These are phyloP conservation scores for Drosophila obscura DNA, from an alignment of 1,140 invertebrate genomes.

Conservation along the genomic window DNA sequence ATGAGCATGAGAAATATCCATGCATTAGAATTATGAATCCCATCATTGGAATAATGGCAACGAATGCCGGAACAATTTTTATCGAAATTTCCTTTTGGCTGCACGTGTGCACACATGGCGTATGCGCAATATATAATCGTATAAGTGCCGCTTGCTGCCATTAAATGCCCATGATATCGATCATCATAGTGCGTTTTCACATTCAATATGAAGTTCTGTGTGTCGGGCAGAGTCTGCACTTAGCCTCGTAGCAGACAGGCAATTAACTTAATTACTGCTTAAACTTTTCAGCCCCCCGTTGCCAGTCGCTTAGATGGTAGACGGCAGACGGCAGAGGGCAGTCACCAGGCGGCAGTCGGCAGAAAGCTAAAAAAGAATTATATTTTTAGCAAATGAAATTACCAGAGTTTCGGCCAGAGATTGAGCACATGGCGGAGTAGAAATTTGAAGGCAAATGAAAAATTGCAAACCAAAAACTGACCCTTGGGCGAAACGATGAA, in stretches of 20 bases:
- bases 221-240: conserved; percentile 8
- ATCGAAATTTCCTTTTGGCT: conserved; percentile 48
- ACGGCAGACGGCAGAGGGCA: neutral
- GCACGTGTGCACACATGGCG: conserved; percentile 58
- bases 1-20: conserved; percentile 74
- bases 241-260: conserved; percentile 26
- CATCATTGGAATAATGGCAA: conserved; percentile 57
- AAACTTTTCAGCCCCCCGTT: conserved; percentile 26
- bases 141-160: conserved; percentile 44
- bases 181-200: conserved; percentile 51
- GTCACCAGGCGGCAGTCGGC: neutral
- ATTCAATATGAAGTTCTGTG: conserved; percentile 7
- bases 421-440: conserved; percentile 31
- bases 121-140: conserved; percentile 63
- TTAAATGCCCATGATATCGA: conserved; percentile 64
- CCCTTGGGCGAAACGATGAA: neutral
- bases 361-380: conserved; percentile 21
- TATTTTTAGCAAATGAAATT: conserved; percentile 57
- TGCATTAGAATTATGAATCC: conserved; percentile 78
- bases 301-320: no score
- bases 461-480: conserved; percentile 24
- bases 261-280: conserved; percentile 71
- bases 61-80: conserved; percentile 44
- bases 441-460: conserved; percentile 17
- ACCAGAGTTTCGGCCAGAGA: conserved; percentile 28